Conservation (phyloP, 2,113 vertebrate genomes). For the Megaleporinus macrocephalus region DNA sequence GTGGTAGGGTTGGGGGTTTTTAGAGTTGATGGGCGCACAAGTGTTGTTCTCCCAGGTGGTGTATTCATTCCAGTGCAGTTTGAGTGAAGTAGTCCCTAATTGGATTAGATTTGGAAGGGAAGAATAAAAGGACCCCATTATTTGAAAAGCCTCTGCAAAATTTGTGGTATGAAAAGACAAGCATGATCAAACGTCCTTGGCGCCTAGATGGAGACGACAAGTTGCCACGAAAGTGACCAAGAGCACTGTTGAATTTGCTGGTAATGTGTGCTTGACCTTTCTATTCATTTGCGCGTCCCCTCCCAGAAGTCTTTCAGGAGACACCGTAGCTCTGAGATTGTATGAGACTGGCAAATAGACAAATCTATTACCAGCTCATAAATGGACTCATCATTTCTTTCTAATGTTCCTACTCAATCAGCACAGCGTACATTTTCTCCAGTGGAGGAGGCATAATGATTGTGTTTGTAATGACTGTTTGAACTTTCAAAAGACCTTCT, state of each 20-base stretch:
- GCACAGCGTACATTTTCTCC: not conserved
- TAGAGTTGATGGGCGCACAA: not conserved
- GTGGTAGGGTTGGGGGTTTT: not conserved
- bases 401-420: slow-evolving; percentile 14
- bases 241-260: not conserved
- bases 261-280: slow-evolving; percentile 46
- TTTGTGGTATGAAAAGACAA: not conserved
- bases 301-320: slow-evolving; percentile 13
- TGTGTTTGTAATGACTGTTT: slow-evolving; percentile 26
- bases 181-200: slow-evolving; percentile 22
- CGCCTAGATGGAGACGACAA: not conserved
- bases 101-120: slow-evolving; percentile 21
- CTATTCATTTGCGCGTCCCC: not conserved
- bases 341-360: slow-evolving; percentile 22
- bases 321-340: not conserved
- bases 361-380: slow-evolving; percentile 17
- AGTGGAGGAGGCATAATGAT: not conserved
- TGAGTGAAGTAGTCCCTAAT: slow-evolving; percentile 51
- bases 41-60: slow-evolving; percentile 40
- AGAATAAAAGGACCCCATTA: not conserved
- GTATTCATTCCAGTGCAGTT: slow-evolving; percentile 45
- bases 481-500: slow-evolving; percentile 10
- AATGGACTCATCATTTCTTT: not conserved
- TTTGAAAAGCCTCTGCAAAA: slow-evolving; percentile 31
- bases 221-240: not conserved